A percentile compares a stretch with the other conserved stretches of the same genome.
Conservation (phyloP, 2,797 vertebrate genomes). For the Spinus olivaceus region DNA sequence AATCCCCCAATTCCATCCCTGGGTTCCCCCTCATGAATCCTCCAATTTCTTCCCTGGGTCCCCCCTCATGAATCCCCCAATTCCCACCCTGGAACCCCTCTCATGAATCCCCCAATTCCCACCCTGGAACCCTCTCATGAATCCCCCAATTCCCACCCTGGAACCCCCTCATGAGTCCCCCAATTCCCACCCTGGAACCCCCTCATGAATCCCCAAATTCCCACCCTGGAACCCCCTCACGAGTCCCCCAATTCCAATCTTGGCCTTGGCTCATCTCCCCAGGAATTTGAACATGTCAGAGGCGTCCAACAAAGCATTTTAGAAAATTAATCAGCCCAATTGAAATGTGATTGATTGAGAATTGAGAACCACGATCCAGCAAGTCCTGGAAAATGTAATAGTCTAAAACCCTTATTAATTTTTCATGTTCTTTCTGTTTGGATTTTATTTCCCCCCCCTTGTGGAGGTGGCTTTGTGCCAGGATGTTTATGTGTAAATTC, state of each 20-base stretch:
- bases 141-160: no score
- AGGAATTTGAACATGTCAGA: not conserved
- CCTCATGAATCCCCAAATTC: no score
- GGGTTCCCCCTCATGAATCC: rapidly evolving
- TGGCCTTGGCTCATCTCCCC: not conserved
- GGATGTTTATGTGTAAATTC: not conserved
- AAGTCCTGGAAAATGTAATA: slow-evolving; percentile 34
- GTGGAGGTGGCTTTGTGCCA: not conserved
- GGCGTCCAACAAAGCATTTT: not conserved
- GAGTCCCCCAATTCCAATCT: not conserved
- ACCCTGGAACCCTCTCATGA: no score
- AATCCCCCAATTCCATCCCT: no score
- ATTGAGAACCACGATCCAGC: slow-evolving; percentile 1
- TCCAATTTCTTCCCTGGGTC: no score
- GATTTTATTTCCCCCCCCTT: not conserved
- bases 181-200: no score
- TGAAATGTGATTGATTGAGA: slow-evolving; percentile 46
- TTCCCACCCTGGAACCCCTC: rapidly evolving
- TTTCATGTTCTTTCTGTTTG: slow-evolving; percentile 31
- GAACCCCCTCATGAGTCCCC: not conserved
- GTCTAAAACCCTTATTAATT: slow-evolving; percentile 45
- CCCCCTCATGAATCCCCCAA: not conserved
- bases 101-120: no score
- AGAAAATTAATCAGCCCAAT: slow-evolving; percentile 26
- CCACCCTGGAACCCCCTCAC: rapidly evolving